These are phyloP conservation scores for Globicephala melas DNA, from an alignment of 2,113 vertebrate species.

Conservation along the genomic window DNA sequence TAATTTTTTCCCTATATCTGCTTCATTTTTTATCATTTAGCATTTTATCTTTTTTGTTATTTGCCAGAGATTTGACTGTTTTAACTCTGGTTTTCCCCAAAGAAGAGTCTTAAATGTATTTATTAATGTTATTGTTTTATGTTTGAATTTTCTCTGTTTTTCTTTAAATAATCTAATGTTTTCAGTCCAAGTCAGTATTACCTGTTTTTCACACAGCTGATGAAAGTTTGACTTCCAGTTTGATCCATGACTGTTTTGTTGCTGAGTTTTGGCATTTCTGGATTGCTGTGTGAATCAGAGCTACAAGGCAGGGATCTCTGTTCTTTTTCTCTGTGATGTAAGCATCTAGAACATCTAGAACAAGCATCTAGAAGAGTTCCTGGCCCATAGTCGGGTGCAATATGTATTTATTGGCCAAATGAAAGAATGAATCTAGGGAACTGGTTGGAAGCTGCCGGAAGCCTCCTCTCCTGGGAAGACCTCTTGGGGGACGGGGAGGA, in stretches of 20 bases:
- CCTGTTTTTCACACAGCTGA: neutral
- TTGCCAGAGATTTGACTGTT: neutral
- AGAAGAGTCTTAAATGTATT: neutral
- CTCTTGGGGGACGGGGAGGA: accelerated
- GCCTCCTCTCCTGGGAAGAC: neutral
- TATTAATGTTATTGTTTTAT: neutral
- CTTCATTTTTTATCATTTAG: neutral
- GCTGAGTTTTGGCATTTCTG: neutral
- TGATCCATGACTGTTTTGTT: neutral
- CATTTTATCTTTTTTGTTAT: neutral
- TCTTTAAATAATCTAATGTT: neutral
- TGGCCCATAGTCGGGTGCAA: neutral
- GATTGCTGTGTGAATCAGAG: neutral
- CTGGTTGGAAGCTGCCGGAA: neutral
- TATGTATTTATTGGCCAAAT: neutral
- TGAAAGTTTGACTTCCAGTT: neutral
- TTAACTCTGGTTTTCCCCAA: neutral
- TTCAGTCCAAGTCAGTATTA: neutral
- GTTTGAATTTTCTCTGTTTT: neutral
- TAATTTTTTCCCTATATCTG: neutral
- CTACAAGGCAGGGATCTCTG: neutral
- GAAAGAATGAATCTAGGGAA: neutral
- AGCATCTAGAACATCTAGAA: neutral
- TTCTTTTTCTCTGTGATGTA: neutral
- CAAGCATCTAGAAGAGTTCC: neutral